Evolutionary conservation across 2,888 invertebrate species (phyloP), one percentile per base, ranked within the genome.

Genomic region (Drosophila borborema): DNA sequence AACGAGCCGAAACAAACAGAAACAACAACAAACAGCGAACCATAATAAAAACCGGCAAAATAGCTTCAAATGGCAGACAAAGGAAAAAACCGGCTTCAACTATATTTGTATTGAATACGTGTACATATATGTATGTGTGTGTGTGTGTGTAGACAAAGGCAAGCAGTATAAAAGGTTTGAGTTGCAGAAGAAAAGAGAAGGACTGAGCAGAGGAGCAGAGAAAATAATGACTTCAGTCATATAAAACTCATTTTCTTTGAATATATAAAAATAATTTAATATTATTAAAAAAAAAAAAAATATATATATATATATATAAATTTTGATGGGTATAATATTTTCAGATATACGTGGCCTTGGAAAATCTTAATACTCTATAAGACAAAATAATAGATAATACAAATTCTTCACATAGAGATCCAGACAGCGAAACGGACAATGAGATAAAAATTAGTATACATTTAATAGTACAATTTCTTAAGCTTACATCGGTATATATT

Each of bases 81-180:
- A 84, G 87, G 87, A 77, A 81, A 74, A 86, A 84, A 86, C 87
- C 85, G 85, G 87, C 85, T 87, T 71, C 48, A 83, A 82, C 68
- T 65, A 64, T 65, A 18, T 59, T 36, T 62, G 54, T 69, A 48
- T 59, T 51, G 31, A 48, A 72, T 28, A 61, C 16, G 49, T 4
- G 16, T 9, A 16, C 20, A 40, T 10, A 49, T 3, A 46, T 40
- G 40, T 40, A 20, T 20, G 20, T n/a, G 18, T 43, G 14, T 45
- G 12, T 20, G 45, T 45, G 12, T 28, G 23, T 41, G 41, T 41
- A 31, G 51, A 51, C 51, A 51, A 46, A 36, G 18, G n/a, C 28
- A 60, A 31, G 49, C 49, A 55, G 59, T 62, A 46, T 28, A 64
- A 62, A 65, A 46, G 71, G 66, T 58, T 77, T 45, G 41, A 65